Conservation (phyloP, 2,113 vertebrate genomes). For the Myotis yumanensis region DNA sequence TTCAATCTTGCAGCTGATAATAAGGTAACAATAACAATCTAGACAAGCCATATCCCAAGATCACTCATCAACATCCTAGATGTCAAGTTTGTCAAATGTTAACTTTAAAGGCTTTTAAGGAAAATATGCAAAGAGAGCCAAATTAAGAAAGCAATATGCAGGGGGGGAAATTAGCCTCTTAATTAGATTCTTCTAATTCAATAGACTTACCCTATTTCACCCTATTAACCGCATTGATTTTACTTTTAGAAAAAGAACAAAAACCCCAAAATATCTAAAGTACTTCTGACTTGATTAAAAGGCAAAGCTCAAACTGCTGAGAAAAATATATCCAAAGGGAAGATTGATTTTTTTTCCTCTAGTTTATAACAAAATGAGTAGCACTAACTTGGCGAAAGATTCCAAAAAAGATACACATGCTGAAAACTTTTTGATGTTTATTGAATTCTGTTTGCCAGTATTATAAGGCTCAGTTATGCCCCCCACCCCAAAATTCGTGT, state of each 20-base stretch:
- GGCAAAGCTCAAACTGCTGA: constrained; percentile 67
- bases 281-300: constrained; percentile 78
- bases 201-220: constrained; percentile 76
- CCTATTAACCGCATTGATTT: constrained; percentile 78
- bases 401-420: neutral
- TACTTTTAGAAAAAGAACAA: constrained; percentile 76
- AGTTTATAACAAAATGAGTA: constrained; percentile 34
- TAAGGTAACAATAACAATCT: neutral
- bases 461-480: neutral
- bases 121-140: constrained; percentile 73
- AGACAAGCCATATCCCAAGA: neutral
- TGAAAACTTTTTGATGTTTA: neutral
- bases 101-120: constrained; percentile 61
- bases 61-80: constrained; percentile 52
- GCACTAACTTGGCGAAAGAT: neutral
- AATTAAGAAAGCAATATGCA: constrained; percentile 43
- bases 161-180: constrained; percentile 72
- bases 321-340: constrained; percentile 64
- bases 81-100: constrained; percentile 68
- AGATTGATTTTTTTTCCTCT: constrained; percentile 50
- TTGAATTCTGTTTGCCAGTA: neutral
- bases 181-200: constrained; percentile 80
- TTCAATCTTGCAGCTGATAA: neutral
- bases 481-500: neutral
- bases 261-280: constrained; percentile 68